Percentiles rank a stretch among this genome's conserved stretches.
Conservation (phyloP, 2,113 vertebrate species). For the Symphodus melops region DNA sequence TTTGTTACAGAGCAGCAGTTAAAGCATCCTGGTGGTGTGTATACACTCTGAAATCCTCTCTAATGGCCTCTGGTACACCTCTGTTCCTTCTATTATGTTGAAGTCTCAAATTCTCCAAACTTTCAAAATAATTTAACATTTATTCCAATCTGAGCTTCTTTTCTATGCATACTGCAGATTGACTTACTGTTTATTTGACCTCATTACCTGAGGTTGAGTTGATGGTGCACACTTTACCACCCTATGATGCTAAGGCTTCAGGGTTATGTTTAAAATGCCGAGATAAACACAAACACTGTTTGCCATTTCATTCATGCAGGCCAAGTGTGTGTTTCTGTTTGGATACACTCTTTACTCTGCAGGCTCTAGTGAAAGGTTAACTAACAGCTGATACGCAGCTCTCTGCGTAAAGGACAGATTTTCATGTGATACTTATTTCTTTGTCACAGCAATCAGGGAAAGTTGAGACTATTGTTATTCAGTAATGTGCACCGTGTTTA, state of each 20-base stretch:
- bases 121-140: background rate
- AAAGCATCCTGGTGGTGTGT: conserved; percentile 32
- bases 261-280: conserved; percentile 11
- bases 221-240: background rate
- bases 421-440: conserved; percentile 32
- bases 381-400: conserved; percentile 26
- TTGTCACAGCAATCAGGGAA: conserved; percentile 22
- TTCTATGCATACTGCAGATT: background rate
- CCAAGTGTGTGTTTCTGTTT: conserved; percentile 33
- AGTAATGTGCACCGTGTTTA: conserved; percentile 1
- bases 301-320: background rate
- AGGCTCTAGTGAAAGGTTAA: conserved; percentile 57
- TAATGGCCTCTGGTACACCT: conserved; percentile 12
- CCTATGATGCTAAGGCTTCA: background rate
- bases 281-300: conserved; percentile 15
- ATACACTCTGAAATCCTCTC: conserved; percentile 28
- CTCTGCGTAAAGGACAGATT: conserved; percentile 24
- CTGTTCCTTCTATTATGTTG: background rate
- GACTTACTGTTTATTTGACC: background rate
- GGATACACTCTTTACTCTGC: conserved; percentile 42
- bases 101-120: too few relatives aligned
- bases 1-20: conserved; percentile 54
- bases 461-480: background rate
- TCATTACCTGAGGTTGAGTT: background rate
- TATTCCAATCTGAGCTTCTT: background rate